Evolutionary conservation across 2,888 invertebrate genomes (phyloP), one percentile per base, ranked within the genome.

Genomic region (Dryocosmus kuriphilus): DNA sequence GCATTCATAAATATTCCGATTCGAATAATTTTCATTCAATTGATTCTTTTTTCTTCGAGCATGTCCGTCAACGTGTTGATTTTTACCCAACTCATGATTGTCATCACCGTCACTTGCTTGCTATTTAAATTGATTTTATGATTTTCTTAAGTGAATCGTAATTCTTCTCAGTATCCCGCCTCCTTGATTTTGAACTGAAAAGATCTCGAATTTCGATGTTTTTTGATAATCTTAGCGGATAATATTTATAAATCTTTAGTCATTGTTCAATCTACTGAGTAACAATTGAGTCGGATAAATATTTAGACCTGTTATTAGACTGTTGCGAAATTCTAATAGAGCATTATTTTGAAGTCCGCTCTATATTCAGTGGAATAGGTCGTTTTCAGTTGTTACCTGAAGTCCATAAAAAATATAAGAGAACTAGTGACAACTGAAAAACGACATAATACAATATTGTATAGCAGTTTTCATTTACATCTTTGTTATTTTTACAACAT

Each of bases 281-380:
- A 63, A 9, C 1, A 63, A 7, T 63, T 63, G 63, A 32, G 35
- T 22, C 8, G 63, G 22, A 8, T 35, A 63, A 35, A 63, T n/a
- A 63, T 63, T 11, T 3, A 63, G 62, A 62, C 62, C 62, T 32
- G 32, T 32, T 62, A 62, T 32, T n/a, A n/a, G 35, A 62, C 32
- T n/a, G n/a, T 62, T 62, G 1, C 62, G 32, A 16, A 19, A 62
- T 35, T 62, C n/a, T 35, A 62, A 35, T 16, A 32, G 19, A 32
- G 62, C 35, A 46, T 14, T 19, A 46, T 46, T 1, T 46, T n/a
- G n/a, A n/a, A n/a, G n/a, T n/a, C n/a, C n/a, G n/a, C n/a, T n/a
- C n/a, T n/a, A n/a, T n/a, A n/a, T n/a, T n/a, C n/a, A n/a, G n/a
- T n/a, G n/a, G n/a, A n/a, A n/a, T n/a, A n/a, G n/a, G n/a, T n/a